Conservation (phyloP, 2,113 vertebrate species). For the Cyrtonyx montezumae region DNA sequence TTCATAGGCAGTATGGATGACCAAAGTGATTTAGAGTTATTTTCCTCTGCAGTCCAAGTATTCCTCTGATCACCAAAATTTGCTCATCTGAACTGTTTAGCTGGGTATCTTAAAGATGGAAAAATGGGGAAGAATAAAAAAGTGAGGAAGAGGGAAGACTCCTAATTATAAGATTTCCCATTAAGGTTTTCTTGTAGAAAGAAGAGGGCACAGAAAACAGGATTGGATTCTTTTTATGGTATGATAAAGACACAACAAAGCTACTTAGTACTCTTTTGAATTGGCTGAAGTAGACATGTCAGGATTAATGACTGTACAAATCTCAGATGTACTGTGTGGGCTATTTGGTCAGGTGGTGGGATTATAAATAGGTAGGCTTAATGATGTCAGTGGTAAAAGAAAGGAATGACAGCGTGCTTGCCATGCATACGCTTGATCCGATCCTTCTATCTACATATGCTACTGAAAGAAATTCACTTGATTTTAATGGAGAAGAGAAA, state of each 20-base stretch:
- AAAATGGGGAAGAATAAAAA: not conserved
- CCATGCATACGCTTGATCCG: not conserved
- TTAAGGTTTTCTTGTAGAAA: slow-evolving; percentile 4
- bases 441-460: not conserved
- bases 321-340: slow-evolving; percentile 54
- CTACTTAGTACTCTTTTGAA: slow-evolving; percentile 60
- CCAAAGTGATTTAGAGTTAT: not conserved
- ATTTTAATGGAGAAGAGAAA: slow-evolving; percentile 37
- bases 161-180: not conserved
- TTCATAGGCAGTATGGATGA: not conserved
- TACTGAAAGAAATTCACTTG: slow-evolving; percentile 28
- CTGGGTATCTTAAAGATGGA: not conserved
- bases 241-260: slow-evolving; percentile 45
- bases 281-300: slow-evolving; percentile 60
- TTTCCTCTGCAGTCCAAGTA: not conserved
- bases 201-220: not conserved
- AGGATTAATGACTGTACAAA: slow-evolving; percentile 69
- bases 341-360: slow-evolving; percentile 59
- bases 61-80: not conserved
- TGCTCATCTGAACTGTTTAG: not conserved
- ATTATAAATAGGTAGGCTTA: slow-evolving; percentile 77
- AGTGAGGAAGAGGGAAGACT: not conserved
- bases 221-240: slow-evolving; percentile 38
- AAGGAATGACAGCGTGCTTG: not conserved
- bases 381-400: slow-evolving; percentile 57